Base-by-base conservation (phyloP, 2,888 invertebrate species). In the Netelia inedita region DNA sequence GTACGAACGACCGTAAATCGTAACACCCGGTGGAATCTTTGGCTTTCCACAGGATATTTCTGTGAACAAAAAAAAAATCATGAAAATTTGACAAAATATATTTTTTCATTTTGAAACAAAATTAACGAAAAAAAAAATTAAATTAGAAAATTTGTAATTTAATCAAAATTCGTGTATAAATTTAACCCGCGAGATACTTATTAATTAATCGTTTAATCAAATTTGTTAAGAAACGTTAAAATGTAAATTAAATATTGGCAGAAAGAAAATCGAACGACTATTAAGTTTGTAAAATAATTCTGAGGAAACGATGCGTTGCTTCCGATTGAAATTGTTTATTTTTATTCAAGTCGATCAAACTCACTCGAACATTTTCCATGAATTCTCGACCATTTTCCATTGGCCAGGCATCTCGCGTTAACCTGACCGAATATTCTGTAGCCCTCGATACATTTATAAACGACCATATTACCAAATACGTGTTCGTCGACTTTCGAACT, bases 31-130 rank as follows among this genome's bases (percentile, higher is more conserved):
- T 5, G 92, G 87, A 16, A 95, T 89, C 57, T 89, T 90, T n/a
- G 95, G 95, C 87, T 94, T 94, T 28, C 94, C 94, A 87, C 95
- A 95, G 0, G 95, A 94, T 82, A 94, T 94, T 92, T 92, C 95
- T 95, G 85, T 35, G 89, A 89, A 88, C 21, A 9, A 81, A 50
- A 83, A 16, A 55, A 66, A 81, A 50, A 83, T 16, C 46, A 59
- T 55, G 55, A 2, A 55, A n/a, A 55, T 9, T 14, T 14, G 1
- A 8, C 55, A 16, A 3, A 9, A 55, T 55, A n/a, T 16, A 59
- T n/a, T n/a, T 28, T 43, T 72, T 14, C 21, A 55, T 46, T 63
- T 43, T 50, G 41, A 2, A 43, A 16, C 6, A 46, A 28, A 72
- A 23, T 35, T 68, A 3, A 75, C 66, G 14, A 50, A 8, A 11